These are phyloP conservation scores for Austrofundulus limnaeus DNA, from an alignment of 2,113 vertebrate species.

Conservation along the genomic window DNA sequence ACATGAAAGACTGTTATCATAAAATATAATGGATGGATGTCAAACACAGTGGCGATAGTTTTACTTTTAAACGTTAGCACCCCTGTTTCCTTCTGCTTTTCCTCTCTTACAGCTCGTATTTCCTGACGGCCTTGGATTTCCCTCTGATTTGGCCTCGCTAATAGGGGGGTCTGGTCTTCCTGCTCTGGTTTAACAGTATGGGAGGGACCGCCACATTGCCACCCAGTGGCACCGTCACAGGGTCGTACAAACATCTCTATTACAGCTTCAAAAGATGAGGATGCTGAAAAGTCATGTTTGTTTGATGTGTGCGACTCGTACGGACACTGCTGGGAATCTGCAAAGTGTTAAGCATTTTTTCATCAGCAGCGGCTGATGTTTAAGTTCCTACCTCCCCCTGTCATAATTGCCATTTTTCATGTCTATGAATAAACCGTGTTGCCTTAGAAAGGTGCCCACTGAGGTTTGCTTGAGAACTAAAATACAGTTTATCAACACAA, in stretches of 20 bases:
- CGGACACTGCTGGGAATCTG: conserved; percentile 28
- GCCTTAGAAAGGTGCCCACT: conserved; percentile 53
- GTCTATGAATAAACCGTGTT: conserved; percentile 67
- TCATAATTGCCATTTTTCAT: conserved; percentile 60
- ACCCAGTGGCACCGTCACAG: conserved; percentile 64
- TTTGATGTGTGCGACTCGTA: conserved; percentile 32
- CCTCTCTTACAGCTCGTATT: conserved; percentile 13
- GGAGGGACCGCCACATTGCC: conserved; percentile 68
- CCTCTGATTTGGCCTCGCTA: conserved; percentile 75
- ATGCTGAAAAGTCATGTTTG: neutral
- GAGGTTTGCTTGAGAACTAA: conserved; percentile 68
- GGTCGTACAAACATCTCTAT: conserved; percentile 59
- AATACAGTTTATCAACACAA: conserved; percentile 74
- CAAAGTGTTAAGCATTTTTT: conserved; percentile 38
- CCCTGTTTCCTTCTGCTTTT: conserved; percentile 11
- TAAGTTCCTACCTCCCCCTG: conserved; percentile 49
- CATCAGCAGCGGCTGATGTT: conserved; percentile 43
- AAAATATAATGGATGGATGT: conserved; percentile 25
- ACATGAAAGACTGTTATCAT: conserved; percentile 30
- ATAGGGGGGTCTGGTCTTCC: conserved; percentile 74
- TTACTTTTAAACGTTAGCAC: conserved; percentile 23
- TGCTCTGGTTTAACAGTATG: conserved; percentile 71
- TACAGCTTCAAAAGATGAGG: conserved; percentile 52
- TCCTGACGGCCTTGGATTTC: conserved; percentile 46
- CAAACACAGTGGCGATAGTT: conserved; percentile 7